Conservation (phyloP, 2,888 invertebrate genomes). For the Chloroclystis v-ata region DNA sequence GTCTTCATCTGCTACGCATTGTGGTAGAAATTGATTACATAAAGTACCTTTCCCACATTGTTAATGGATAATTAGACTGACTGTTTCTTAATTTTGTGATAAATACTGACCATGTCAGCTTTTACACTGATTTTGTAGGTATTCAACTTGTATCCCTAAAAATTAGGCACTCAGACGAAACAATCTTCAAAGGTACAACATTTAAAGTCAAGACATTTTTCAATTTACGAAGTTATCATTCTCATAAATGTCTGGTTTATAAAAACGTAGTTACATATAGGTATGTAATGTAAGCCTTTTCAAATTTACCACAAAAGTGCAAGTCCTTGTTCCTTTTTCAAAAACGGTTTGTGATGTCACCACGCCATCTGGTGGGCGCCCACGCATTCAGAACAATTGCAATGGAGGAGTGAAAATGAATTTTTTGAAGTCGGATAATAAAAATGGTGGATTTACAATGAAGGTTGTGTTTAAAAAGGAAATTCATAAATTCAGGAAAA, state of each 20-base stretch:
- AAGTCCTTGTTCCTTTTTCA: constrained; percentile 8
- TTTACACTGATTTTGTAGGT: too few species aligned
- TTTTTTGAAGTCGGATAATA: constrained; percentile 9
- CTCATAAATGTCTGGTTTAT: too few species aligned
- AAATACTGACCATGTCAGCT: too few species aligned
- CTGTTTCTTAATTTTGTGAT: too few species aligned
- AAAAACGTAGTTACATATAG: too few species aligned
- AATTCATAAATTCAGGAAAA: background rate
- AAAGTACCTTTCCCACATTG: constrained; percentile 10
- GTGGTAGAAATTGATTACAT: constrained; percentile 34
- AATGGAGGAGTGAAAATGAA: constrained; percentile 12
- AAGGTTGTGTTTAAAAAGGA: constrained; percentile 1
- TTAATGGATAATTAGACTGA: constrained; percentile 7
- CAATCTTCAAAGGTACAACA: too few species aligned
- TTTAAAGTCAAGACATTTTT: too few species aligned
- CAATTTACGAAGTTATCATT: too few species aligned
- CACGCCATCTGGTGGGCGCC: constrained; percentile 18
- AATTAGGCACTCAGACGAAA: too few species aligned
- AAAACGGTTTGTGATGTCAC: constrained; percentile 19
- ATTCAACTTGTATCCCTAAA: too few species aligned
- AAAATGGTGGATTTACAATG: background rate
- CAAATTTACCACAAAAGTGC: constrained; percentile 9
- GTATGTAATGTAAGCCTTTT: constrained; percentile 10
- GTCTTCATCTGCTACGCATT: constrained; percentile 56
- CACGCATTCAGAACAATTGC: constrained; percentile 16